Base-by-base conservation (phyloP, 2,888 invertebrate genomes). In the Machimus rusticus region DNA sequence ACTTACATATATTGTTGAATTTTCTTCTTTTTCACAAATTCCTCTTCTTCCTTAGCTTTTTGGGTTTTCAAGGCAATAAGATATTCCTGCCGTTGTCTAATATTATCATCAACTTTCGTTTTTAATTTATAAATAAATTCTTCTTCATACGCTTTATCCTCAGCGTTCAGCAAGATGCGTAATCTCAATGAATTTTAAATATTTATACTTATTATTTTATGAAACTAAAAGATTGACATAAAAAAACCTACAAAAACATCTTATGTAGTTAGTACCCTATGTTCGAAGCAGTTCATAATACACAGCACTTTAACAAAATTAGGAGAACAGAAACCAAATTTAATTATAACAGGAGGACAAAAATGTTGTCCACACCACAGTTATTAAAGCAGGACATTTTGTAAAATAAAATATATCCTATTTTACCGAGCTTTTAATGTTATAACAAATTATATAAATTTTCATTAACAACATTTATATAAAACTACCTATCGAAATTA, bases 1-100 rank as follows among this genome's bases (percentile, higher is more conserved):
- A 86, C 76, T 88, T 76, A 88, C 87, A 88, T 57, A 46, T 74
- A 77, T n/a, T 79, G 76, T 46, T 88, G 88, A 34, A 88, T 81
- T 84, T 78, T 87, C 46, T 88, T 88, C 74, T 81, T 37, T 84
- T 86, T 86, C 51, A 84, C 46, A 23, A 86, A 77, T 34, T 87
- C 81, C 37, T 87, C 31, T 1, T 2, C 14, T 78, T 88, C 78
- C 31, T 81, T 76, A 8, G 77, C 82, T 46, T 77, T 76, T 84
- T 87, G 43, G 5, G 37, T 66, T 84, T 86, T 74, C 6, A 88
- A 74, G n/a, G 55, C 43, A 16, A 82, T 46, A 16, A 88, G 74
- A 14, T 51, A 55, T n/a, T 77, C 55, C 46, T 76, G 57, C 43
- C 78, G 74, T 19, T 76, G 28, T 14, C 51, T n/a, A 37, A 87